phyloP scores from a whole-genome alignment of 2,113 vertebrate species.

The Furnarius figulus region DNA sequence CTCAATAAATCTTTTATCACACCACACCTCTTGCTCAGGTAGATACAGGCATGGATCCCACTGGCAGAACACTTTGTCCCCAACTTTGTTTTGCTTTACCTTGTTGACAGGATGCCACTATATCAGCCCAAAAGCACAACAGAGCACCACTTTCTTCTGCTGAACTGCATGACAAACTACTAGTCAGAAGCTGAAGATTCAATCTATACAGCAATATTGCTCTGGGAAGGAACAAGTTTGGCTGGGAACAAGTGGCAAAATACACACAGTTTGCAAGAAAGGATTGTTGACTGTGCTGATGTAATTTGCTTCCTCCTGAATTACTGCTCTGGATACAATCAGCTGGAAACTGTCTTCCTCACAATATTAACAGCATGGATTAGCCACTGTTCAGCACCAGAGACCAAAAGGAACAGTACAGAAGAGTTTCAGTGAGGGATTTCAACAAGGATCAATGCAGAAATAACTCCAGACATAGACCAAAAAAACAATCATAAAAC shows the following conservation, averaged over 20 bases:
- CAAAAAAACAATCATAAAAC: not conserved
- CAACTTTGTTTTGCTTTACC: not conserved
- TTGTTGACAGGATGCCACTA: not conserved
- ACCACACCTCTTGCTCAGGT: not conserved
- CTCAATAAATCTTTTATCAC: not conserved
- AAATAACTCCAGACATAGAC: not conserved
- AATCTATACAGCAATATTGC: not conserved
- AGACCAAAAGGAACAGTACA: not conserved
- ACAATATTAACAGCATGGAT: not conserved
- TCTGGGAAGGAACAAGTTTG: not conserved
- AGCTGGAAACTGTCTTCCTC: not conserved
- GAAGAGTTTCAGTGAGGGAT: not conserved
- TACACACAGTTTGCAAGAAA: not conserved
- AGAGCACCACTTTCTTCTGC: not conserved
- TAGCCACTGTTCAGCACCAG: not conserved
- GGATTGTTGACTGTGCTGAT: not conserved
- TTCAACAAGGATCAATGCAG: rapidly evolving
- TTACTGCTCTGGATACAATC: not conserved
- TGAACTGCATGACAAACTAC: not conserved
- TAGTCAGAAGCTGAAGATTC: not conserved
- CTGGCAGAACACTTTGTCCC: not conserved
- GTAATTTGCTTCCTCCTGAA: not conserved
- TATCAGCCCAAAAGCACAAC: not conserved
- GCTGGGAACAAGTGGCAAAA: not conserved
- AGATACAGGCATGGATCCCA: not conserved